Conservation (phyloP, 2,888 invertebrate species). For the Galerucella pusilla region DNA sequence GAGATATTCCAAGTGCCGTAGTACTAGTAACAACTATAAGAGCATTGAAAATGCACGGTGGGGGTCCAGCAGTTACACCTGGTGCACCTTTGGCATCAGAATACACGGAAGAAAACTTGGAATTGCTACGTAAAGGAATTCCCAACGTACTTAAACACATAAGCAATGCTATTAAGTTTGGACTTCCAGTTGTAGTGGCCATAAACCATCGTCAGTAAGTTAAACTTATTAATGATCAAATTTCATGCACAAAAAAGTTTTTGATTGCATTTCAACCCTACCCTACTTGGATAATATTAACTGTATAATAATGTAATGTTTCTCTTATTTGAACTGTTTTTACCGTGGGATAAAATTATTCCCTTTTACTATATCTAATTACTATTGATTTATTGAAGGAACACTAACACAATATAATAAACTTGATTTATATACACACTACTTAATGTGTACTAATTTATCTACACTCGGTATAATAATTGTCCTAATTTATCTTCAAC, state of each 20-base stretch:
- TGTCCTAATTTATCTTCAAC: too few species aligned
- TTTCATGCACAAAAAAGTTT: not conserved
- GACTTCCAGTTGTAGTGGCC: slow-evolving; percentile 94
- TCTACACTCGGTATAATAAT: too few species aligned
- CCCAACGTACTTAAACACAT: slow-evolving; percentile 95
- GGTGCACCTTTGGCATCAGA: slow-evolving; percentile 86
- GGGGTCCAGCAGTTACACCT: slow-evolving; percentile 89
- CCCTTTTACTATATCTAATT: too few species aligned
- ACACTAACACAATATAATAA: too few species aligned
- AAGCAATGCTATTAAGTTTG: slow-evolving; percentile 88
- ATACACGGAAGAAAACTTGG: slow-evolving; percentile 89
- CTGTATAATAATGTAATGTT: too few species aligned
- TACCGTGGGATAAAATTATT: too few species aligned
- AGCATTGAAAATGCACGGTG: slow-evolving; percentile 99
- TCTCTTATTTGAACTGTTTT: too few species aligned
- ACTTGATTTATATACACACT: too few species aligned
- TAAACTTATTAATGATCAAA: not conserved
- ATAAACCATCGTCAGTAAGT: slow-evolving; percentile 87
- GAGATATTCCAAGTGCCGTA: slow-evolving; percentile 85
- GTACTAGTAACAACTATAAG: slow-evolving; percentile 94
- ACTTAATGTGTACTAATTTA: too few species aligned
- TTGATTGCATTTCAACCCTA: not conserved
- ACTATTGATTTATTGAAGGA: too few species aligned
- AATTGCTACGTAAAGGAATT: slow-evolving; percentile 85
- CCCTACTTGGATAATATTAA: too few species aligned